These are phyloP conservation scores for Gopherus evgoodei DNA, from an alignment of 2,113 vertebrate genomes.

Conservation along the genomic window DNA sequence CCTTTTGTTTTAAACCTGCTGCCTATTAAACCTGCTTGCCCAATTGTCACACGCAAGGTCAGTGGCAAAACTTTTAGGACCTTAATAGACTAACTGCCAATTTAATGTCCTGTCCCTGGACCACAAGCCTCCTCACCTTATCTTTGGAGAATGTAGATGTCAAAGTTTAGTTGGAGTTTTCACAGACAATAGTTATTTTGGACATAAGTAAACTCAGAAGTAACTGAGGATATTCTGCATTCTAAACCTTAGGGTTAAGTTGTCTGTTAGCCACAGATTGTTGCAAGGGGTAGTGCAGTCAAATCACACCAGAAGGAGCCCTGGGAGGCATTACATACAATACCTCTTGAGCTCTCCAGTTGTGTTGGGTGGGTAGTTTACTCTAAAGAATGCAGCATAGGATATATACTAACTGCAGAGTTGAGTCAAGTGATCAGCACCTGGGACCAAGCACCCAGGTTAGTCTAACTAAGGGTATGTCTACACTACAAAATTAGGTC, in stretches of 20 bases:
- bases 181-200: not conserved
- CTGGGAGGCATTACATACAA: fast-evolving
- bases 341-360: not conserved
- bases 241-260: not conserved
- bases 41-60: not conserved
- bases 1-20: too few relatives aligned
- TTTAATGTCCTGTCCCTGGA: not conserved
- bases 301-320: not conserved
- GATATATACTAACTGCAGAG: too few relatives aligned
- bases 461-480: too few relatives aligned
- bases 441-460: not conserved
- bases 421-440: not conserved
- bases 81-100: not conserved
- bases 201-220: not conserved
- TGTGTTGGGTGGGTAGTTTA: fast-evolving
- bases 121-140: fast-evolving
- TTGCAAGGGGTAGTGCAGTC: not conserved
- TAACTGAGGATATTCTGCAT: not conserved
- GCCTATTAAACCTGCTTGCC: not conserved
- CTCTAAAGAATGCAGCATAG: not conserved
- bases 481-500: too few relatives aligned
- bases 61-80: not conserved
- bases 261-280: not conserved
- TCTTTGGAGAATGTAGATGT: not conserved
- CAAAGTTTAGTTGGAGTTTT: not conserved